Evolutionary conservation across 1,140 invertebrate species (phyloP).

Genomic region (Drosophila nigromelanica): DNA sequence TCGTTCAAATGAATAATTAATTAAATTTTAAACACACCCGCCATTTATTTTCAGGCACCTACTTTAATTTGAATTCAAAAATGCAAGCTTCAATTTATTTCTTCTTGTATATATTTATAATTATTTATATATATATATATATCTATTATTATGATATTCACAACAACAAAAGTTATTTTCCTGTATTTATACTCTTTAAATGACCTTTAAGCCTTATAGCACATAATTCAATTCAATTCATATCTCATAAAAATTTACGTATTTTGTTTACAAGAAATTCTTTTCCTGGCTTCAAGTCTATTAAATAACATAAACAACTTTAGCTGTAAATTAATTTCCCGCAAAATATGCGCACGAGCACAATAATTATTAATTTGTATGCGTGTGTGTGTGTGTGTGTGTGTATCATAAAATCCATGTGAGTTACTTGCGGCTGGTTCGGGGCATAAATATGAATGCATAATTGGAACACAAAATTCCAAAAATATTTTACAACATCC

Average conservation of each 20-base stretch:
- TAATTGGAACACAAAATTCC: constrained; percentile 80
- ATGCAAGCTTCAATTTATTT: too few relatives aligned
- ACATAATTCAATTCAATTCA: too few relatives aligned
- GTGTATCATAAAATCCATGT: constrained; percentile 40
- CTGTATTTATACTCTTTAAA: too few relatives aligned
- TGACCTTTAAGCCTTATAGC: too few relatives aligned
- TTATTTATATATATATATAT: too few relatives aligned
- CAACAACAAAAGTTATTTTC: too few relatives aligned
- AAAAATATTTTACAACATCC: constrained; percentile 72
- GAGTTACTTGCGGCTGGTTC: constrained; percentile 25
- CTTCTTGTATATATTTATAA: too few relatives aligned
- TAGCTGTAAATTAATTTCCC: constrained; percentile 49
- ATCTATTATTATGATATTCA: too few relatives aligned
- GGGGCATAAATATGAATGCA: constrained; percentile 66
- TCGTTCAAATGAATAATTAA: too few relatives aligned
- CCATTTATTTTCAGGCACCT: too few relatives aligned
- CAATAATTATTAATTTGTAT: constrained; percentile 73
- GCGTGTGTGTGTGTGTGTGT: constrained; percentile 21
- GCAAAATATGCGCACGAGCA: constrained; percentile 41
- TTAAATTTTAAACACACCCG: too few relatives aligned
- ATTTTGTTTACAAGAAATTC: not conserved
- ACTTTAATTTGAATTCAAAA: too few relatives aligned
- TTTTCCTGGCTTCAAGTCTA: not conserved
- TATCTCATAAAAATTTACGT: not conserved
- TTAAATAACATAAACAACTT: constrained; percentile 37